A percentile compares a stretch with the other conserved stretches of the same genome.
Evolutionary conservation across 2,797 vertebrate species (phyloP).

Genomic region (Rhodeus uyekii): DNA sequence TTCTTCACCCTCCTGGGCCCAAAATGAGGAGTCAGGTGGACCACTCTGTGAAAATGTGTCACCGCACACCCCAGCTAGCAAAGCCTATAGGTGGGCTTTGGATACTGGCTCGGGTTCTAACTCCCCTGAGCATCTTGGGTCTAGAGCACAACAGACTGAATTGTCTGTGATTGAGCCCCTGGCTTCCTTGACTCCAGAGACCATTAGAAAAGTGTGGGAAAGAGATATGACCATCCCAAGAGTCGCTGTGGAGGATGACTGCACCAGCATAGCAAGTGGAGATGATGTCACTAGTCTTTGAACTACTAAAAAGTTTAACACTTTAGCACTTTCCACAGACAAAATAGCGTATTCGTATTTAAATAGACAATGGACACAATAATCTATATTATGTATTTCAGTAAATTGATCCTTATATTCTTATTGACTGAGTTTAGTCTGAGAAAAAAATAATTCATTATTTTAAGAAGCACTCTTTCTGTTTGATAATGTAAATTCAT

Average conservation of each 20-base stretch:
- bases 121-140: constrained; percentile 62
- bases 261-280: constrained; percentile 48
- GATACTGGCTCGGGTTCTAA: constrained; percentile 63
- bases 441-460: no score
- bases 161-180: constrained; percentile 49
- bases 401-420: background rate
- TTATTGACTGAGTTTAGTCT: no score
- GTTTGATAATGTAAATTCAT: background rate
- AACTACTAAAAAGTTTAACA: background rate
- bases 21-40: constrained; percentile 20
- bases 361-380: background rate
- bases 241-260: constrained; percentile 52
- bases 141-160: constrained; percentile 50
- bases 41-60: constrained; percentile 33
- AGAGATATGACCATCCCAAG: constrained; percentile 30
- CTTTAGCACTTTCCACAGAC: constrained; percentile 4
- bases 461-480: background rate
- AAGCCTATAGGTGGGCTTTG: constrained; percentile 62
- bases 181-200: constrained; percentile 41
- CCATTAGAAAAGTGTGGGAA: constrained; percentile 29
- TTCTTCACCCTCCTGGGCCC: constrained; percentile 70
- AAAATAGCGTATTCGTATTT: background rate
- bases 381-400: background rate
- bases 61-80: constrained; percentile 53
- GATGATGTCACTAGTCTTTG: constrained; percentile 68